phyloP scores from a whole-genome alignment of 1,140 invertebrate species.

The Akabosia matsudoensis region DNA sequence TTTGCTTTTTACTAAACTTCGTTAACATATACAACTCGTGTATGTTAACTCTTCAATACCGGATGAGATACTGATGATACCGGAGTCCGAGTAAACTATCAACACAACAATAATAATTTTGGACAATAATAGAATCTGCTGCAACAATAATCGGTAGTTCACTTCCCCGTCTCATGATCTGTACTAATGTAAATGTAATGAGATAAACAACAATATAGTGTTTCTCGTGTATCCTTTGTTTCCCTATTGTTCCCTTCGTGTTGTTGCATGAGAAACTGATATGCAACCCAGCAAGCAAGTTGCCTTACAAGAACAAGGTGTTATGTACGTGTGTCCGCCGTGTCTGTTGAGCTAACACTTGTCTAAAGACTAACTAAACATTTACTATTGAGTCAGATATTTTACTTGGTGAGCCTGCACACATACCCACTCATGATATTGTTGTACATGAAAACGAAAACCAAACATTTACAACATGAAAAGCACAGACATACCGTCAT shows the following conservation, averaged over 20 bases:
- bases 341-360: slow-evolving; percentile 11
- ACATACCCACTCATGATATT: neutral
- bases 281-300: too few species aligned
- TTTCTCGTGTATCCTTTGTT: neutral
- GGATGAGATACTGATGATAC: neutral
- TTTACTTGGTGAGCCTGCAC: neutral
- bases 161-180: neutral
- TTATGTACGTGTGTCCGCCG: neutral
- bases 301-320: neutral
- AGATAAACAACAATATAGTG: neutral
- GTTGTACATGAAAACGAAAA: neutral
- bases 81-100: neutral
- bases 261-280: neutral
- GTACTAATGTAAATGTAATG: neutral
- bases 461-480: neutral
- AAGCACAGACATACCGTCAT: neutral
- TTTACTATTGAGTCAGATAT: slow-evolving; percentile 21
- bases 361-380: slow-evolving; percentile 21
- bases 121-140: too few species aligned
- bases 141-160: neutral
- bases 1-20: too few species aligned
- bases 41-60: too few species aligned
- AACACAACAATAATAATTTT: neutral
- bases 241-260: neutral
- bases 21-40: too few species aligned